Conservation (phyloP, 2,888 invertebrate genomes). For the Cryptus viduatorius region DNA sequence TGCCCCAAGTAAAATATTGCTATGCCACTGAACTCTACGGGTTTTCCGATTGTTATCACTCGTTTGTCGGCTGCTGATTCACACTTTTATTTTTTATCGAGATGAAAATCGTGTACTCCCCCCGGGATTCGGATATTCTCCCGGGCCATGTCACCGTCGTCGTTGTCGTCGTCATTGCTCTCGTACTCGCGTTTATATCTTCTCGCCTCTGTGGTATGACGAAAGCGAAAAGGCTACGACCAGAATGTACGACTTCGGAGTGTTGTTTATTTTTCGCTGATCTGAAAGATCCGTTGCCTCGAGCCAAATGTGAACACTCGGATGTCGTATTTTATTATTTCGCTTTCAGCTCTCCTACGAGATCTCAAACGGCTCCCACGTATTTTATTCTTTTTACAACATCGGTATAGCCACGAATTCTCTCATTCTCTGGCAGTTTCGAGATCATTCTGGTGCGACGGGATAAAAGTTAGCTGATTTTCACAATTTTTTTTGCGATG, state of each 20-base stretch:
- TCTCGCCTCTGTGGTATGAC: not conserved
- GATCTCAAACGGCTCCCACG: not conserved
- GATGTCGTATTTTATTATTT: constrained; percentile 30
- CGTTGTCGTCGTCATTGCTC: constrained; percentile 3
- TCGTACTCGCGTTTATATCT: not conserved
- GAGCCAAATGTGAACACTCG: not conserved
- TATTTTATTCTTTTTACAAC: not conserved
- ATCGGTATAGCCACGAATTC: constrained; percentile 6
- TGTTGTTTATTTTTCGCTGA: constrained; percentile 45
- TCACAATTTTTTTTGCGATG: too few relatives aligned
- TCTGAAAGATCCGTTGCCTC: constrained; percentile 36
- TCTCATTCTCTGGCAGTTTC: not conserved
- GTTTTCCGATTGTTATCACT: constrained; percentile 62
- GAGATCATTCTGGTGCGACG: too few relatives aligned
- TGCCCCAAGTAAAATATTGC: constrained; percentile 68
- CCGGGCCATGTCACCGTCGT: not conserved
- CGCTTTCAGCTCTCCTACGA: not conserved
- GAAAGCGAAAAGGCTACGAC: not conserved
- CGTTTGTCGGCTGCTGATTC: constrained; percentile 43
- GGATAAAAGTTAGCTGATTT: too few relatives aligned
- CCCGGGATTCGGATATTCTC: constrained; percentile 40
- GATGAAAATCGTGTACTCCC: constrained; percentile 15
- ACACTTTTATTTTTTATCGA: constrained; percentile 26
- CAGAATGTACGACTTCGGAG: constrained; percentile 16
- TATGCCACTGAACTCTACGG: constrained; percentile 20